Base-by-base conservation (phyloP, 2,113 vertebrate species). In the Coryphaenoides rupestris region DNA sequence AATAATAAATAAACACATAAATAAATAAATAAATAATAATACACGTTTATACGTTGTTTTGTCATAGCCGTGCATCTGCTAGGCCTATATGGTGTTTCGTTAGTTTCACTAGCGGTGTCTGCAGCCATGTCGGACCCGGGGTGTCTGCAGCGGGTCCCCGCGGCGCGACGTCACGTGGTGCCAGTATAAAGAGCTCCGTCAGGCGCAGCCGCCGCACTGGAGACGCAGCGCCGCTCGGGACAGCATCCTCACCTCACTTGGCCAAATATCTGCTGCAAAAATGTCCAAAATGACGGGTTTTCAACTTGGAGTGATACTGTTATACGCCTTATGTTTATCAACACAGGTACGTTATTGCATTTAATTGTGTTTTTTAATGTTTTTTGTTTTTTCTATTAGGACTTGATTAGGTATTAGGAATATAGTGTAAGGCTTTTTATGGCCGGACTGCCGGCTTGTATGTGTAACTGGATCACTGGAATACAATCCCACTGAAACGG, bases 221-320 rank as follows among this genome's bases (percentile, higher is more conserved):
- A 68, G 66, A 58, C 66, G n/a, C 79, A 60, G 67, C 66, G 61
- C 66, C 63, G n/a, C 14, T 70, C 46, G 73, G 56, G 10, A 33
- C 69, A 66, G 47, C 47, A 9, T 45, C 15, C 55, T 55, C 68
- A 60, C 63, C 70, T 61, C 63, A 62, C 46, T 58, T 68, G 74
- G 78, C 46, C 73, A 69, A 77, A 70, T 62, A 52, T 60, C 60
- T 26, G 40, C 60, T 26, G 40, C 58, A 15, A 78, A 58, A 24
- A 90, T 91, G 89, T 72, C 70, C 57, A 87, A 71, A 79, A 81
- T 89, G 79, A 89, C 78, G 61, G 65, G 75, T 21, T 40, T 66
- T 75, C 84, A 81, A 3, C 70, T 90, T 7, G 86, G 81, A 82
- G 72, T 88, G 49, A 28, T 90, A 65, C 16, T 90, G 49, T 68